Base-by-base conservation (phyloP, 2,888 invertebrate species). In the Erebia ligea region DNA sequence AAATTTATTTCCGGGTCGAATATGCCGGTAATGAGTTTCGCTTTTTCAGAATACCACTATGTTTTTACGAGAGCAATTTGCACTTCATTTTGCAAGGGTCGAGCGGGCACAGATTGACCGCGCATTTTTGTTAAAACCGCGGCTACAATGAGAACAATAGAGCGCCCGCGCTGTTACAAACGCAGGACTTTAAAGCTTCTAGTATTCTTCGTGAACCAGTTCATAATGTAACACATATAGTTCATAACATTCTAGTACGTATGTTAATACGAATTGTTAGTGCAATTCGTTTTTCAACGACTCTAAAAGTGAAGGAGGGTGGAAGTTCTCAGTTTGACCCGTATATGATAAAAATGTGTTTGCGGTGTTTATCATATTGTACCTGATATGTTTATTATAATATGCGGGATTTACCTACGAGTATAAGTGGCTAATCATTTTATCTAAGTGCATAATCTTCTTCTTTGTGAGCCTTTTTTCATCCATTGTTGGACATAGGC, bases 81-180 rank as follows among this genome's bases (percentile, higher is more conserved):
- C 73, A 77, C 76, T 77, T 73, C 79, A 77, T 78, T 79, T 79
- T 73, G 76, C 74, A 21, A 68, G 76, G 77, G 78, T 75, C 76
- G 73, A 72, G 72, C 69, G 54, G 72, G 76, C 75, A 69, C 79
- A 78, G 79, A 81, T 78, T 82, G 80, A 82, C 82, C 84, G 83
- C 77, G 80, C 78, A 82, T 83, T 85, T 82, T 84, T 80, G 75
- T 75, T 77, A 79, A 78, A 79, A 75, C 77, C 79, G 76, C 66
- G 75, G 76, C 76, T 73, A 75, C 76, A 69, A 71, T 68, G 73
- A 77, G 81, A 84, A 85, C 84, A 85, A 85, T 84, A 78, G 80
- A 76, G 77, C 76, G 72, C 54, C 50, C 52, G 42, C 19, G 17
- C 58, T 65, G 70, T 74, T 79, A 82, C 79, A 81, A 82, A 34